Conservation (phyloP, 2,113 vertebrate species). For the Scortum barcoo region DNA sequence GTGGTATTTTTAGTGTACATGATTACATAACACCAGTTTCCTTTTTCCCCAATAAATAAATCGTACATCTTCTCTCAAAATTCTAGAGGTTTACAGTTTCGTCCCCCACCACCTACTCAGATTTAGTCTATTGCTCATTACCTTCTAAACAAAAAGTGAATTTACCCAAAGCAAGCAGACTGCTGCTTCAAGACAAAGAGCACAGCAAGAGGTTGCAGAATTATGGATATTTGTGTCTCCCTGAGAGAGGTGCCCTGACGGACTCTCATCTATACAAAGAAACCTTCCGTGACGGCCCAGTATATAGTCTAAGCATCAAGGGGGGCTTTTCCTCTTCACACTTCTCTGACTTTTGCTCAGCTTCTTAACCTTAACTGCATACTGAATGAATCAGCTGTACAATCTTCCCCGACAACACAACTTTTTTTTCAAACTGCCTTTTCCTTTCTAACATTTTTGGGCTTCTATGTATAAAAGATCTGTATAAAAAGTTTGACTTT, state of each 20-base stretch:
- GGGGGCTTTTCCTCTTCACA: slow-evolving; percentile 49
- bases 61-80: background rate
- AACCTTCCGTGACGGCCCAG: slow-evolving; percentile 36
- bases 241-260: background rate
- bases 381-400: slow-evolving; percentile 21
- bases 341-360: slow-evolving; percentile 43
- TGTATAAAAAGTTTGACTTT: background rate
- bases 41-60: background rate
- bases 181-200: slow-evolving; percentile 34
- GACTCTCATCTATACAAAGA: slow-evolving; percentile 45
- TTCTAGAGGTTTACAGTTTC: background rate
- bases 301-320: slow-evolving; percentile 12
- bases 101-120: background rate
- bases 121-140: background rate
- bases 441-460: background rate
- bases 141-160: slow-evolving; percentile 19
- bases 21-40: background rate
- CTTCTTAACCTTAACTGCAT: slow-evolving; percentile 30
- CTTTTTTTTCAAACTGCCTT: slow-evolving; percentile 4
- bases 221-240: slow-evolving; percentile 45
- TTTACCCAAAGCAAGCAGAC: slow-evolving; percentile 20
- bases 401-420: slow-evolving; percentile 22
- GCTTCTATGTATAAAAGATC: slow-evolving; percentile 3
- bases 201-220: slow-evolving; percentile 36
- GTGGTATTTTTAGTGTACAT: background rate